phyloP scores from a whole-genome alignment of 2,797 vertebrate species.

The Clamator glandarius region DNA sequence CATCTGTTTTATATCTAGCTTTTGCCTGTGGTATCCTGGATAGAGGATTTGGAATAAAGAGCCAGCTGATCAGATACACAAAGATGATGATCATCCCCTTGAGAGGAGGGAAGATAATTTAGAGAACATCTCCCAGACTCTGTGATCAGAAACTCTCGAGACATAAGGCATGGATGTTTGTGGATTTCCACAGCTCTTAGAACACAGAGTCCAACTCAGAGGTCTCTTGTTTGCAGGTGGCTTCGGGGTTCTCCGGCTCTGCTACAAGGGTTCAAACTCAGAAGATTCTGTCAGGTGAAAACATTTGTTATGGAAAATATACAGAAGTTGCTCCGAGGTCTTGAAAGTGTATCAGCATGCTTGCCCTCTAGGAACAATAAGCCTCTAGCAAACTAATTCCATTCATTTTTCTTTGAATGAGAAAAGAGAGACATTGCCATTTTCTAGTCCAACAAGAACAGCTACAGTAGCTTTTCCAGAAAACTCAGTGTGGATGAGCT shows the following conservation, averaged over 20 bases:
- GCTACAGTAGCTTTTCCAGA: neutral
- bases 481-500: conserved; percentile 6
- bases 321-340: neutral
- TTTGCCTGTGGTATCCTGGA: neutral
- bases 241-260: neutral
- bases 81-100: neutral
- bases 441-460: neutral
- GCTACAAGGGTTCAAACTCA: neutral
- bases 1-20: neutral
- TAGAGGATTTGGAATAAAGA: neutral
- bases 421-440: neutral
- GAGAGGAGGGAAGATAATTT: neutral
- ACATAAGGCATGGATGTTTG: fast-evolving
- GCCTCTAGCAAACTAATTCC: neutral
- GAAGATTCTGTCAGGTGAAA: neutral
- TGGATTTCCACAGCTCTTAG: neutral
- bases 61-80: neutral
- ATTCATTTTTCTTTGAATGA: neutral
- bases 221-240: neutral
- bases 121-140: neutral
- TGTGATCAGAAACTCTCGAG: neutral
- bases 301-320: neutral
- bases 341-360: neutral
- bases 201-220: neutral
- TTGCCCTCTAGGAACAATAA: neutral